A percentile compares a stretch with the other conserved stretches of the same genome.
Conservation (phyloP, 2,113 vertebrate species). For the Emydura subglobosa region DNA sequence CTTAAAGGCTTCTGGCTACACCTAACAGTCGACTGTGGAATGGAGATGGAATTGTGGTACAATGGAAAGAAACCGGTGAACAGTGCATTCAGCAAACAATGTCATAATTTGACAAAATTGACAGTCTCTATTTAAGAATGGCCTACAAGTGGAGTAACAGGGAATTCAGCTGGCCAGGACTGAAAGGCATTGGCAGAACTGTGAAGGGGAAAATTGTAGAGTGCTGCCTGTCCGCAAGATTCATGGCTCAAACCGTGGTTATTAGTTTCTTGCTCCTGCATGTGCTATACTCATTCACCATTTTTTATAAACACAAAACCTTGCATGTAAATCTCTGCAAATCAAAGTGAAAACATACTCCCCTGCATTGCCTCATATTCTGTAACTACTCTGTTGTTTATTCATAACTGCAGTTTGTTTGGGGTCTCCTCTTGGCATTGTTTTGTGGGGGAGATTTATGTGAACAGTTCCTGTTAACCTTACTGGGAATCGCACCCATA, state of each 20-base stretch:
- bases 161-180: background rate
- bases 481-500: conserved; percentile 44
- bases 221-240: background rate
- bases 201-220: background rate
- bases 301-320: background rate
- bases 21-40: background rate
- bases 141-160: background rate
- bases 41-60: background rate
- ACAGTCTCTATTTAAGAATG: background rate
- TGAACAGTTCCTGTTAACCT: conserved; percentile 41
- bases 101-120: background rate
- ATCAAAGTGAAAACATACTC: background rate
- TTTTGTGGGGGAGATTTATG: background rate
- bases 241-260: background rate
- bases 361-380: background rate
- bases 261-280: background rate
- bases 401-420: background rate
- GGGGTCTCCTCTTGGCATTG: background rate
- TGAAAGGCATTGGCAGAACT: background rate
- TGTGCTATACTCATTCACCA: background rate
- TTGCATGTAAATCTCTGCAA: background rate
- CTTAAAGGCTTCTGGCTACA: background rate
- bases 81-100: background rate
- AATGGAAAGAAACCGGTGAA: background rate
- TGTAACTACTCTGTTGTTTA: background rate